Conservation (phyloP, 1,140 invertebrate species). For the Lethocerus indicus region DNA sequence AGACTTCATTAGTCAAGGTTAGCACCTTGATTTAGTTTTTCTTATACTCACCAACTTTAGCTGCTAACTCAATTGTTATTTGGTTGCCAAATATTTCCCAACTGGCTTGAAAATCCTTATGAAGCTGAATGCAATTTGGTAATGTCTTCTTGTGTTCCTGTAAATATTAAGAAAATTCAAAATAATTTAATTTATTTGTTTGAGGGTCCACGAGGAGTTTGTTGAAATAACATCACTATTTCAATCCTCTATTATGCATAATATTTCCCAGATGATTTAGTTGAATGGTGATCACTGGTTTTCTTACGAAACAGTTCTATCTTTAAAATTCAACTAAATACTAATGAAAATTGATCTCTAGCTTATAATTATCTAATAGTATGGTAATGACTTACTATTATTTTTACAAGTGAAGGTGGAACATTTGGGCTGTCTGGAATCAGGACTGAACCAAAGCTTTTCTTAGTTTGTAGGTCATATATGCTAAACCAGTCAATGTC, state of each 20-base stretch:
- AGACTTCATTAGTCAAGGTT: no score
- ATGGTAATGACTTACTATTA: slow-evolving; percentile 20
- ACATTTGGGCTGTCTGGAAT: slow-evolving; percentile 70
- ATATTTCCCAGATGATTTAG: no score
- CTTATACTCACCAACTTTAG: slow-evolving; percentile 38
- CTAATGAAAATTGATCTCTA: background rate
- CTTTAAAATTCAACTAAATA: background rate
- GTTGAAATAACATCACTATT: no score
- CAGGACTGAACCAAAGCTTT: slow-evolving; percentile 58
- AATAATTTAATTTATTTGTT: no score
- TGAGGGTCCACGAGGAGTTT: no score
- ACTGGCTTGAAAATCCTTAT: slow-evolving; percentile 62
- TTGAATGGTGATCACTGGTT: no score
- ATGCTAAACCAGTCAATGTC: slow-evolving; percentile 73
- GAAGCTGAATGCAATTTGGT: slow-evolving; percentile 72
- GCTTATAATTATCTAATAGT: background rate
- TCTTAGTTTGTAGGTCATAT: slow-evolving; percentile 51
- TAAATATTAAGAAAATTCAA: slow-evolving; percentile 17
- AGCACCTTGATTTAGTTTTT: background rate
- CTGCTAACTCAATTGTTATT: slow-evolving; percentile 72
- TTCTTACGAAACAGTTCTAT: background rate
- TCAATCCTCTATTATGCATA: no score
- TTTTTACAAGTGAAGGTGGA: slow-evolving; percentile 56
- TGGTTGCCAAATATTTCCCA: slow-evolving; percentile 85
- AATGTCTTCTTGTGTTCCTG: slow-evolving; percentile 36